Percentiles rank a stretch among this genome's conserved stretches.
Evolutionary conservation across 2,113 vertebrate species (phyloP).

Genomic region (Xenus cinereus): DNA sequence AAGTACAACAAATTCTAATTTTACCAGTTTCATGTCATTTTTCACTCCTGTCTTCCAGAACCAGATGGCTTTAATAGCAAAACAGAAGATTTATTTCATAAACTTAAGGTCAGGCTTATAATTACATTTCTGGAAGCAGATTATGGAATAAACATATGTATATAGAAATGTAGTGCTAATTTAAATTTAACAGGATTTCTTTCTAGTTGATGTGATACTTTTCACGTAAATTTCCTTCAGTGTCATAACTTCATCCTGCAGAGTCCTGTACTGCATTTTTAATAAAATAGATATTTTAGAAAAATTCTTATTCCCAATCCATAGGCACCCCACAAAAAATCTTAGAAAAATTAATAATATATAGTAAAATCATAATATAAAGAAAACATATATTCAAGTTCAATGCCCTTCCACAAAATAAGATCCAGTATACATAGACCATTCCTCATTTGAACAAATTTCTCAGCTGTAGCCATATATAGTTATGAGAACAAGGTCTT

Average conservation of each 20-base stretch:
- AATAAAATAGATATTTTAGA: not conserved
- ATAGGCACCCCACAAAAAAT: not conserved
- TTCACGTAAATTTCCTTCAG: not conserved
- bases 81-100: not conserved
- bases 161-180: not conserved
- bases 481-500: not conserved
- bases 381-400: not conserved
- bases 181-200: not conserved
- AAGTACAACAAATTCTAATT: not conserved
- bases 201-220: not conserved
- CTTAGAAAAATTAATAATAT: not conserved
- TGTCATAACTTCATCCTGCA: not conserved
- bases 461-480: not conserved
- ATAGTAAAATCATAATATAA: not conserved
- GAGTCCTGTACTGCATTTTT: not conserved
- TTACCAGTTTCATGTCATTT: not conserved
- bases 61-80: not conserved
- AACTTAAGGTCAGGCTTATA: not conserved
- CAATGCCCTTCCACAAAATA: not conserved
- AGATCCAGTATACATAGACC: no score
- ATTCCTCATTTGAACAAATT: not conserved
- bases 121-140: not conserved
- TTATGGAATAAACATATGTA: not conserved
- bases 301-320: not conserved
- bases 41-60: not conserved